A percentile compares a stretch with the other conserved stretches of the same genome.
Evolutionary conservation across 2,113 vertebrate species (phyloP).

Genomic region (Triplophysa tibetana): DNA sequence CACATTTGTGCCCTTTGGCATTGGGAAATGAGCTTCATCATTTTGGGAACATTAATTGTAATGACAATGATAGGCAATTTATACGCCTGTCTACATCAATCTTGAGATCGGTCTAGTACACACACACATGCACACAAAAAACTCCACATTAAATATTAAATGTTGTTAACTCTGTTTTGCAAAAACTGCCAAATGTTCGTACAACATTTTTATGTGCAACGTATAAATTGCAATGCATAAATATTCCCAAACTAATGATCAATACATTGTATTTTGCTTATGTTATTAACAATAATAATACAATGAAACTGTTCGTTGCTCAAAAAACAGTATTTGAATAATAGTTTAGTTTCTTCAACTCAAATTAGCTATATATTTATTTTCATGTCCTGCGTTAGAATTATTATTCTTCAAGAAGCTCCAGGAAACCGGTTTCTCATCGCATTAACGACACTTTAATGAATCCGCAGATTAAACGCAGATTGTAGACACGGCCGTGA

Average conservation of each 20-base stretch:
- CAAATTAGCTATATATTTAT: neutral
- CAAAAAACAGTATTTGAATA: too few relatives aligned
- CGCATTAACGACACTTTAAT: conserved; percentile 16
- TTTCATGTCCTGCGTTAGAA: neutral
- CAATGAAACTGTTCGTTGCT: too few relatives aligned
- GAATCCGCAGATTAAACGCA: conserved; percentile 16
- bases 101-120: neutral
- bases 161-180: neutral
- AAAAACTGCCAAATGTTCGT: neutral
- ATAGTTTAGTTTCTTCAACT: neutral
- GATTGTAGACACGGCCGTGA: conserved; percentile 7
- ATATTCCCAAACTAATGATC: too few relatives aligned
- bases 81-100: conserved; percentile 23
- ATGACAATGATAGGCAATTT: conserved; percentile 45
- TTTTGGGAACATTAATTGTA: conserved; percentile 46
- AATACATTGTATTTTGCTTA: too few relatives aligned
- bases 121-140: neutral
- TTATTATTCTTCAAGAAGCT: neutral
- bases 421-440: neutral
- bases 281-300: too few relatives aligned
- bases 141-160: neutral
- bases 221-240: neutral
- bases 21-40: conserved; percentile 26
- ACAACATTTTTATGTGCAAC: neutral
- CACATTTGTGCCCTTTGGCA: conserved; percentile 2